Percentiles rank a stretch among this genome's conserved stretches.
Conservation (phyloP, 2,113 vertebrate species). For the Engystomops pustulosus region DNA sequence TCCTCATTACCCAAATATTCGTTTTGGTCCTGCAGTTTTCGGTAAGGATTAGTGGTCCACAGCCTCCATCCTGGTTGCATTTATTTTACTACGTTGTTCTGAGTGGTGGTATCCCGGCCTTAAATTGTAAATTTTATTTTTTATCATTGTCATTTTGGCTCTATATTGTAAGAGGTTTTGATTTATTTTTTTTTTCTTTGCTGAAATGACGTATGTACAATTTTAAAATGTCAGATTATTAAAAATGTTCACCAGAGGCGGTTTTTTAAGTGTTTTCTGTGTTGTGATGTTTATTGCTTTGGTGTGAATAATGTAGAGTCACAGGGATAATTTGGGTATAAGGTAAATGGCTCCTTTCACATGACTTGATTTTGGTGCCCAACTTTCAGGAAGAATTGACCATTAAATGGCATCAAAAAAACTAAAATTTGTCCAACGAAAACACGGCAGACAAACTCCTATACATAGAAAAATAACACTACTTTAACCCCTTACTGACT, state of each 20-base stretch:
- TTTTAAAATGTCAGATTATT: constrained; percentile 51
- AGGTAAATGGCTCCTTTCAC: too few relatives aligned
- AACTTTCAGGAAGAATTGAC: too few relatives aligned
- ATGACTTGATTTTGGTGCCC: too few relatives aligned
- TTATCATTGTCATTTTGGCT: constrained; percentile 48
- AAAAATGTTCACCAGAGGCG: constrained; percentile 35
- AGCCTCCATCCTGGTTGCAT: background rate
- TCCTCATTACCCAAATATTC: too few relatives aligned
- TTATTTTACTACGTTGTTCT: constrained; percentile 24
- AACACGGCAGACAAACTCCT: too few relatives aligned
- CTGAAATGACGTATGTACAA: constrained; percentile 41
- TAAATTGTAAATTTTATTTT: constrained; percentile 52
- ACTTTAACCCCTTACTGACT: too few relatives aligned
- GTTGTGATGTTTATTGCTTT: background rate
- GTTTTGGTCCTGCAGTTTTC: background rate
- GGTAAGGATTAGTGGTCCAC: background rate
- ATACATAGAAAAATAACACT: too few relatives aligned
- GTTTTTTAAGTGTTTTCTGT: too few relatives aligned
- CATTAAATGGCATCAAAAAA: too few relatives aligned
- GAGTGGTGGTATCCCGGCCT: constrained; percentile 47
- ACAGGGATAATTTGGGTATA: too few relatives aligned
- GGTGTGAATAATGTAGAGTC: background rate
- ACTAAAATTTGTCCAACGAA: too few relatives aligned
- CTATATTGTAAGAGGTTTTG: constrained; percentile 32
- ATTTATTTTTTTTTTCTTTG: constrained; percentile 17